These are phyloP conservation scores for Dermochelys coriacea DNA, from an alignment of 2,797 vertebrate genomes.

Conservation along the genomic window DNA sequence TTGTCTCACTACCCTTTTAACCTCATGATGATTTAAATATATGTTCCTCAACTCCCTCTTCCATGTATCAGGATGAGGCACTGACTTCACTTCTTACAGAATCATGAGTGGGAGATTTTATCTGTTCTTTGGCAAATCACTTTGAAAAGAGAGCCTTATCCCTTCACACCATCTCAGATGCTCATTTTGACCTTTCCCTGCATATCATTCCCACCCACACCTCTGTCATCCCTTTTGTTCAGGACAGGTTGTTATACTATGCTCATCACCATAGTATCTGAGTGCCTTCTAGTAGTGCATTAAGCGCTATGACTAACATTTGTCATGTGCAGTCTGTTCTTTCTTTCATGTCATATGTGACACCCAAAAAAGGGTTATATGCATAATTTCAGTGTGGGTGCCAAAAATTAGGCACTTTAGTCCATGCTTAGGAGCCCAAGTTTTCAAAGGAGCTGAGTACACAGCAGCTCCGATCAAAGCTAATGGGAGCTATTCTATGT, in stretches of 20 bases:
- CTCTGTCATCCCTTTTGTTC: background rate
- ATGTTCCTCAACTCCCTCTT: constrained; percentile 38
- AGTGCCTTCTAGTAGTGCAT: background rate
- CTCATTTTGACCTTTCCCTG: background rate
- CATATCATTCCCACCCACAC: background rate
- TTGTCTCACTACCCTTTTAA: constrained; percentile 42
- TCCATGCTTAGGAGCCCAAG: background rate
- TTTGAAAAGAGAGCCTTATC: background rate
- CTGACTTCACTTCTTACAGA: constrained; percentile 34
- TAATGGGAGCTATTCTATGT: background rate
- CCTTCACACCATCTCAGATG: background rate
- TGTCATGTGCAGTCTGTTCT: background rate
- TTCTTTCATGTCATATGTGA: fast-evolving
- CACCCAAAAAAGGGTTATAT: background rate
- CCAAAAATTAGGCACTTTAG: background rate
- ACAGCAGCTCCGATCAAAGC: background rate
- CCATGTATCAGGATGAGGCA: constrained; percentile 57
- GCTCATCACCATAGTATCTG: background rate
- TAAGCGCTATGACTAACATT: background rate
- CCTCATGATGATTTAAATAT: constrained; percentile 57
- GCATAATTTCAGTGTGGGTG: background rate
- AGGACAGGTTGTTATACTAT: background rate
- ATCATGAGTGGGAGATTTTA: background rate
- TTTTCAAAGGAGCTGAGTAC: background rate
- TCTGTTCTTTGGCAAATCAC: background rate